Evolutionary conservation across 1,140 invertebrate species (phyloP).

Genomic region (Prorops nasuta): DNA sequence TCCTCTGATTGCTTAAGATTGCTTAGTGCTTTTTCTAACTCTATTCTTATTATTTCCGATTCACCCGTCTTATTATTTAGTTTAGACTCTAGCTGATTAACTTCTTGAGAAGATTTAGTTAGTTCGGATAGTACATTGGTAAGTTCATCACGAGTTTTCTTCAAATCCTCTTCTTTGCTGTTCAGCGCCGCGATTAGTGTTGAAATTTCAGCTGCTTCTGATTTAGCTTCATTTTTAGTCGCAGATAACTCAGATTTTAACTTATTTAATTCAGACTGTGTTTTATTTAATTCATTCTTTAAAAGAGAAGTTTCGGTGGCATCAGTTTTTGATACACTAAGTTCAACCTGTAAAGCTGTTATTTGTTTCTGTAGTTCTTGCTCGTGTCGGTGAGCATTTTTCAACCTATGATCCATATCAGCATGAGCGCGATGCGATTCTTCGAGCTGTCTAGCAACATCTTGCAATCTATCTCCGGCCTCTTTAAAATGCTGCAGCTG

Average conservation of each 20-base stretch:
- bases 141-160: slow-evolving; percentile 25
- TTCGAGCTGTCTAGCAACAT: slow-evolving; percentile 61
- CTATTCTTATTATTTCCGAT: slow-evolving; percentile 25
- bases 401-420: slow-evolving; percentile 59
- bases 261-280: slow-evolving; percentile 36
- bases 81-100: slow-evolving; percentile 28
- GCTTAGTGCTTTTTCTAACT: slow-evolving; percentile 24
- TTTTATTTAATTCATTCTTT: slow-evolving; percentile 36
- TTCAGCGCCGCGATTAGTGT: slow-evolving; percentile 25
- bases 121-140: slow-evolving; percentile 32
- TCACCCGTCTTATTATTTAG: slow-evolving; percentile 29
- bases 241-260: slow-evolving; percentile 33
- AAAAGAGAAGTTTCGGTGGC: slow-evolving; percentile 33
- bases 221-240: slow-evolving; percentile 33
- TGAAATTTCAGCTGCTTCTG: slow-evolving; percentile 33
- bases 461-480: slow-evolving; percentile 44
- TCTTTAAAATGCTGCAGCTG: slow-evolving; percentile 49
- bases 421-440: slow-evolving; percentile 56
- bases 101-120: slow-evolving; percentile 26
- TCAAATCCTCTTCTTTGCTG: slow-evolving; percentile 36
- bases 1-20: slow-evolving; percentile 35
- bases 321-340: slow-evolving; percentile 37
- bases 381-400: slow-evolving; percentile 47
- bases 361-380: slow-evolving; percentile 50
- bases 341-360: slow-evolving; percentile 41